A percentile compares a stretch with the other conserved stretches of the same genome.
phyloP scores from a whole-genome alignment of 2,797 vertebrate genomes.

The Philypnodon macrostomus region DNA sequence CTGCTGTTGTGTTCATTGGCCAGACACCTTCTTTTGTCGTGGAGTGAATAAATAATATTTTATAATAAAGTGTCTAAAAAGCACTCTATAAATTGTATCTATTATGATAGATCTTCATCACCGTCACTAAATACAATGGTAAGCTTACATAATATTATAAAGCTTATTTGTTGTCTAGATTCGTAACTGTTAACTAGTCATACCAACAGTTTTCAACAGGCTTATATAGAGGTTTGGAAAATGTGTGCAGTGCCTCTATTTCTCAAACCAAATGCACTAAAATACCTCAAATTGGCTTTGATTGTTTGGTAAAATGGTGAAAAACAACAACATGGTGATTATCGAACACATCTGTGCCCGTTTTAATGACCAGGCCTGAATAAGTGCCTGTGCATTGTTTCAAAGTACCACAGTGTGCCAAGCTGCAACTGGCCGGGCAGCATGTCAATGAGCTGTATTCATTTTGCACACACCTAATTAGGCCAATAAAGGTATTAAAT shows the following conservation, averaged over 20 bases:
- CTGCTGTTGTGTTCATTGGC: too few species aligned
- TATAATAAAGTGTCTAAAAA: too few species aligned
- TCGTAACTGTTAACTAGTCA: too few species aligned
- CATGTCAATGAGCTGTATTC: conserved; percentile 55
- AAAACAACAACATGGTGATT: conserved; percentile 42
- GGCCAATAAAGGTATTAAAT: conserved; percentile 58
- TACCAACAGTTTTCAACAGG: not conserved
- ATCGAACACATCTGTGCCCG: conserved; percentile 55
- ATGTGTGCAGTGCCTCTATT: not conserved
- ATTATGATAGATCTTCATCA: too few species aligned
- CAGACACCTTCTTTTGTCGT: too few species aligned
- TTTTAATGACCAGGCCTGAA: conserved; percentile 46
- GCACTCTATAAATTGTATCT: too few species aligned
- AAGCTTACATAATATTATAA: not conserved
- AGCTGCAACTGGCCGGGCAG: conserved; percentile 32
- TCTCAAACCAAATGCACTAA: conserved; percentile 4
- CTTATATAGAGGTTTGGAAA: conserved; percentile 3
- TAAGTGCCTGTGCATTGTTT: conserved; percentile 60
- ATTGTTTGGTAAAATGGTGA: conserved; percentile 29
- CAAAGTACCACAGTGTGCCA: conserved; percentile 44
- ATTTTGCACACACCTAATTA: conserved; percentile 56
- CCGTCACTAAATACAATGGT: not conserved
- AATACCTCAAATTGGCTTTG: conserved; percentile 7
- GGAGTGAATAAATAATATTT: too few species aligned
- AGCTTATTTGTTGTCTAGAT: too few species aligned